Percentiles rank a stretch among this genome's conserved stretches.
These are phyloP conservation scores for Babylonia areolata DNA, from an alignment of 1,140 invertebrate genomes.

Conservation along the genomic window DNA sequence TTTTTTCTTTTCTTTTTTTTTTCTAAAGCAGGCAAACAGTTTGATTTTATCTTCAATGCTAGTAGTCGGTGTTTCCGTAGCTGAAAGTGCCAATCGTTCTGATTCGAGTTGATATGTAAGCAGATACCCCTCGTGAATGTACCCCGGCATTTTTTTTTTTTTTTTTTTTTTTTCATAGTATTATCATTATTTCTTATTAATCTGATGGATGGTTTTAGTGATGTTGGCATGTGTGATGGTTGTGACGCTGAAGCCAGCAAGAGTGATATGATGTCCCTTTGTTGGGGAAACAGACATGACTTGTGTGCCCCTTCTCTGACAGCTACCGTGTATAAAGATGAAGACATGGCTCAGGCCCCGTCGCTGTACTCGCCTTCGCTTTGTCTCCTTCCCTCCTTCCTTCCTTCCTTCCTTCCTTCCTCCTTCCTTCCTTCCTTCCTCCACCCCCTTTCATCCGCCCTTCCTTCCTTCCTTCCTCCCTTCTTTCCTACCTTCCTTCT, in stretches of 20 bases:
- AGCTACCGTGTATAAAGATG: slow-evolving; percentile 1
- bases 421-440: not conserved
- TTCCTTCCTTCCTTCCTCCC: not conserved
- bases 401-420: not conserved
- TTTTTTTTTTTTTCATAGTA: too few species aligned
- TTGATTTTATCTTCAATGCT: too few species aligned
- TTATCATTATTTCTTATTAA: not conserved
- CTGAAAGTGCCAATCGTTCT: too few species aligned
- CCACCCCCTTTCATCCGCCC: not conserved
- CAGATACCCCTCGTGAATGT: not conserved
- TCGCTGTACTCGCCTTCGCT: not conserved
- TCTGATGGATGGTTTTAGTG: not conserved
- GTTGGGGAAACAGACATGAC: not conserved
- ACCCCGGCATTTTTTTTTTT: not conserved
- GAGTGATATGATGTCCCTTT: not conserved
- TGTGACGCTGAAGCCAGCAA: not conserved
- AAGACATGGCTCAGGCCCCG: not conserved
- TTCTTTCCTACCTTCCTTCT: too few species aligned
- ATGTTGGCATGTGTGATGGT: not conserved
- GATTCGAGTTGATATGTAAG: too few species aligned
- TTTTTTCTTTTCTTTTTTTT: too few species aligned
- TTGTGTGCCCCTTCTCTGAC: slow-evolving; percentile 11
- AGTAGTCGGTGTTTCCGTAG: too few species aligned
- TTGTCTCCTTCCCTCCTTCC: not conserved
- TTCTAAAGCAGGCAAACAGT: too few species aligned